These are phyloP conservation scores for Euzophera pinguis DNA, from an alignment of 2,888 invertebrate genomes.

Conservation along the genomic window DNA sequence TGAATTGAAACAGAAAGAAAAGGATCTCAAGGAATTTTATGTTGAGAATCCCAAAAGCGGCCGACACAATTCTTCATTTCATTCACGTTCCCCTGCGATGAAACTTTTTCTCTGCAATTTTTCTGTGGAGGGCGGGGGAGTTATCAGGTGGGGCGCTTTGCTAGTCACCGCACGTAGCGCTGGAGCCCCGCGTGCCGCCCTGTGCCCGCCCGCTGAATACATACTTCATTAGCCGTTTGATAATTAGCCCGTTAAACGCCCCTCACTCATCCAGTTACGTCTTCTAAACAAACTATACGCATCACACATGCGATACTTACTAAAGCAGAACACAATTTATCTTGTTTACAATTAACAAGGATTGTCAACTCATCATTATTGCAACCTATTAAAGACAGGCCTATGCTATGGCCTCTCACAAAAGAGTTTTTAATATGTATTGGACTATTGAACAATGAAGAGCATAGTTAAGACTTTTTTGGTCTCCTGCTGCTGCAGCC, in stretches of 20 bases:
- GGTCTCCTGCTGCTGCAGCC: too few species aligned
- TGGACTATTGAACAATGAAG: too few species aligned
- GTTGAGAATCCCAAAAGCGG: conserved; percentile 72
- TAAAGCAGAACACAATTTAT: too few species aligned
- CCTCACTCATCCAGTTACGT: conserved; percentile 64
- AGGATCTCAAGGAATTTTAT: conserved; percentile 66
- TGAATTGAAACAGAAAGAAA: conserved; percentile 74
- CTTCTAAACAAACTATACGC: conserved; percentile 48
- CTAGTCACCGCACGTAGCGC: conserved; percentile 72
- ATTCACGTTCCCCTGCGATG: conserved; percentile 79
- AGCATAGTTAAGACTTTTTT: too few species aligned
- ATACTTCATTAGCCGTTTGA: conserved; percentile 81
- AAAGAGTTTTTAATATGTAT: too few species aligned
- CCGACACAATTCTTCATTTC: conserved; percentile 78
- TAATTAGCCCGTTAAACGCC: conserved; percentile 79
- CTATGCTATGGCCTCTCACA: too few species aligned
- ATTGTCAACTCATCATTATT: too few species aligned
- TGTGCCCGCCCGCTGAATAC: conserved; percentile 73
- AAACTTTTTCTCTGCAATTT: conserved; percentile 80
- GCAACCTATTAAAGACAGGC: too few species aligned
- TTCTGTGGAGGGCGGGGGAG: conserved; percentile 74
- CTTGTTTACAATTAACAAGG: too few species aligned
- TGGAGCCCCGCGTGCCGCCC: conserved; percentile 54
- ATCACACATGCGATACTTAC: not conserved
- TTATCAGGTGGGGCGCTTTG: conserved; percentile 75